These are phyloP conservation scores for Rhopilema esculentum DNA, from an alignment of 30 jellyfish, hydroid and myxozoan species.

Conservation along the genomic window DNA sequence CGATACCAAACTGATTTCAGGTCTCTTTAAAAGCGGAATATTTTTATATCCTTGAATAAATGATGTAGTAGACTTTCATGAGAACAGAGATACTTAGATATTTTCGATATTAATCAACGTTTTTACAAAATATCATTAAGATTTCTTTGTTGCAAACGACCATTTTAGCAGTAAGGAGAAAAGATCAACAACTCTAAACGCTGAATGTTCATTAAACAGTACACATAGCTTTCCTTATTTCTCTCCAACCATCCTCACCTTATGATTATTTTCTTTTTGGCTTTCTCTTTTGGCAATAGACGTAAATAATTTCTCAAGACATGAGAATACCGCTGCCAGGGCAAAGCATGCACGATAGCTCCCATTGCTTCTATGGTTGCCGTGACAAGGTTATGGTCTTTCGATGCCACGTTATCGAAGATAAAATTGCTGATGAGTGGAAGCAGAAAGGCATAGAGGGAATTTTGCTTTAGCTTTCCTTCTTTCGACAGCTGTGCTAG, in stretches of 20 bases:
- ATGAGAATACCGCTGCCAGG: conserved; percentile 91
- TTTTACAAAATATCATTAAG: too few species aligned
- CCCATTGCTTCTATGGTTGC: conserved; percentile 84
- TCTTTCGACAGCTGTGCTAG: conserved; percentile 65
- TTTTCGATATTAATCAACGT: too few species aligned
- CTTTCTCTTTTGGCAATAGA: conserved; percentile 72
- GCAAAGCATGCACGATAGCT: conserved; percentile 52
- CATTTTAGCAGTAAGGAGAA: too few species aligned
- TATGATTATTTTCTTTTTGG: conserved; percentile 66
- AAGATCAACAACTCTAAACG: too few species aligned
- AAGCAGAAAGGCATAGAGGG: conserved; percentile 66
- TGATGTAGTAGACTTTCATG: too few species aligned
- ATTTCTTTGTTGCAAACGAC: too few species aligned
- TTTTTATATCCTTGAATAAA: too few species aligned
- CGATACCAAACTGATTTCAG: neutral
- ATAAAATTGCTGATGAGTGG: conserved; percentile 89
- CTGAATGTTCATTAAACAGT: too few species aligned
- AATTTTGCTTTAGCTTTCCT: conserved; percentile 50
- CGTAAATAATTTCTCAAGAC: conserved; percentile 71
- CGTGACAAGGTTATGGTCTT: conserved; percentile 91
- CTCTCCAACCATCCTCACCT: conserved; percentile 64
- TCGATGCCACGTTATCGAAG: conserved; percentile 64
- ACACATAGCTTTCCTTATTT: too few species aligned
- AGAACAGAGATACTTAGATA: too few species aligned
- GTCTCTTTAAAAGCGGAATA: too few species aligned